Evolutionary conservation across 2,888 invertebrate genomes (phyloP), one percentile per base, ranked within the genome.

Genomic region (Hirtodrosophila alboralis): DNA sequence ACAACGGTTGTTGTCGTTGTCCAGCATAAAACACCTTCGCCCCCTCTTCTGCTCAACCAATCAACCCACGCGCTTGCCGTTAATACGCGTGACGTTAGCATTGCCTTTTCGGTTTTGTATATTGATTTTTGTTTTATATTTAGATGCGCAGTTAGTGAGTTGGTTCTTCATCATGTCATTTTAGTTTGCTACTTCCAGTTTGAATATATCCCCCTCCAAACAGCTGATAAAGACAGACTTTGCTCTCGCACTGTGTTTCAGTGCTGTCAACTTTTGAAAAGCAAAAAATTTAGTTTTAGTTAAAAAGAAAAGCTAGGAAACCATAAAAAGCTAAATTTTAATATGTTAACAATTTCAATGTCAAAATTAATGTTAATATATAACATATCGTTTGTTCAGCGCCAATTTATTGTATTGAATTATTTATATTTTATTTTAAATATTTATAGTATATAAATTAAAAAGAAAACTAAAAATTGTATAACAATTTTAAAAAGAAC

Each of bases 111-210:
- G 9, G 28, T 64, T 54, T 54, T 60, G 54, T 48, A 58, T 74
- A 79, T 79, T 71, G 79, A 84, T 79, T 79, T 79, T 70, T 60
- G 36, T 54, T 43, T 70, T 84, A 84, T 79, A 63, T 84, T 84
- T 79, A 79, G 79, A 77, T 77, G 71, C 79, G 79, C 71, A 81
- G 75, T 79, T 60, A 72, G 61, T 41, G 53, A 45, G 37, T n/a
- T n/a, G n/a, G n/a, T 27, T 26, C 41, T 37, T 10, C 43, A 30
- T 41, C 37, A 47, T 51, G 30, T 36, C 52, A 58, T 38, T 21
- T 48, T 44, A 13, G n/a, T 33, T 43, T 36, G 18, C 12, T 43
- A 12, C 41, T 51, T 16, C 23, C 30, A 45, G 27, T 41, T 47
- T 30, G 60, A 40, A 13, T 62, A 37, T 48, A 56, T 49, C 38